phyloP scores from a whole-genome alignment of 2,113 vertebrate species.

The Vireo altiloquus region DNA sequence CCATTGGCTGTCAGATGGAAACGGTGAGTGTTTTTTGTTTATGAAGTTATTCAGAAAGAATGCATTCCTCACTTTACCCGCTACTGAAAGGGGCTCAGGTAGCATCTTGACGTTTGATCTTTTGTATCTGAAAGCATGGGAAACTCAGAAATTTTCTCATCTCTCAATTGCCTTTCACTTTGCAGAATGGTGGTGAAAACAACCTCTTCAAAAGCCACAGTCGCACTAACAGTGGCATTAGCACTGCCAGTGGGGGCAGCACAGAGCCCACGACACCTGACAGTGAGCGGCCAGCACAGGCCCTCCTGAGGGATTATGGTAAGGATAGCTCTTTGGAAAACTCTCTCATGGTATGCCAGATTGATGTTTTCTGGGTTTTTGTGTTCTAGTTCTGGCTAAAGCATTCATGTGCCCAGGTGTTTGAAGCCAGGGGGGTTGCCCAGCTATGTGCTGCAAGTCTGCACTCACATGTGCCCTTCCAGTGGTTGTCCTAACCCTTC shows the following conservation, averaged over 20 bases:
- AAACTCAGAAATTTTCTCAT: neutral
- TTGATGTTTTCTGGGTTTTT: neutral
- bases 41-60: neutral
- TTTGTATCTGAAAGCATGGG: neutral
- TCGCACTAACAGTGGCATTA: conserved; percentile 90
- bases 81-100: neutral
- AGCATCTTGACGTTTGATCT: neutral
- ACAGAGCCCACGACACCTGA: conserved; percentile 89
- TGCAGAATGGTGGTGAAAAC: conserved; percentile 72
- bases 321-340: conserved; percentile 26
- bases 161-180: conserved; percentile 17
- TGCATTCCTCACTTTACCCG: neutral
- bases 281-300: conserved; percentile 87
- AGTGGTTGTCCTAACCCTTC: neutral
- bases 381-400: neutral
- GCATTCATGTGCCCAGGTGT: neutral
- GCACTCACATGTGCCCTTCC: neutral
- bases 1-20: conserved; percentile 91
- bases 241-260: conserved; percentile 88
- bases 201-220: conserved; percentile 84
- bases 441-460: neutral
- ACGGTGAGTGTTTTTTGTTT: conserved; percentile 72
- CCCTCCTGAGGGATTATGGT: conserved; percentile 93
- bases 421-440: neutral
- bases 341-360: neutral